Evolutionary conservation across 2,797 vertebrate species (phyloP), one percentile per base, ranked within the genome.

Genomic region (Tolypeutes matacus): DNA sequence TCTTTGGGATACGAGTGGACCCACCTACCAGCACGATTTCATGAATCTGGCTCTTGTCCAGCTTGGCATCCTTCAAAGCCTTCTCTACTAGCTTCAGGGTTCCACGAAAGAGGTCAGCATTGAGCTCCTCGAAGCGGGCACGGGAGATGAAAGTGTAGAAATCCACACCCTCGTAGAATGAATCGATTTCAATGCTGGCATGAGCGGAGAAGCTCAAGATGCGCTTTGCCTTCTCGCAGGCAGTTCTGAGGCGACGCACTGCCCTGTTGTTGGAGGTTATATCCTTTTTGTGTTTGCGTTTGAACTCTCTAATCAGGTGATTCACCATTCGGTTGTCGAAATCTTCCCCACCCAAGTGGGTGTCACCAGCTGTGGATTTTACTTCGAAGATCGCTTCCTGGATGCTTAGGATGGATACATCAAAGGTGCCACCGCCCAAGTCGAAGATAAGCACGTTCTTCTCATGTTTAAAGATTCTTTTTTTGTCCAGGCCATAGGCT

Each of bases 301-400:
- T 99, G 96, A 99, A 99, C 89, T 99, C 98, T 76, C 99, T 98
- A 20, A 98, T 98, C 91, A 99, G 99, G 96, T 99, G 98, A 82
- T 97, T 98, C 77, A 99, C 98, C 98, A 99, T 98, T 53, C 98
- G 96, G 93, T 98, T 99, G 97, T 39, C 53, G 60, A 75, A 83
- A 60, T 39, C 8, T 20, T 60, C 34, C 31, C 25, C 18, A 69
- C 18, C 29, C n/a, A 31, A 7, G 4, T 82, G 12, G 20, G 14
- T 49, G n/a, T 78, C 60, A 77, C 5, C 6, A 5, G 99, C 98
- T 0, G 98, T 99, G 90, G 98, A 98, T 96, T 99, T 99, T 76
- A 99, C 98, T 97, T 99, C 98, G 97, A 99, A 99, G 95, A 99
- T 99, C 36, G 98, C 99, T 5, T 99, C 98, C 56, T 99, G 98